Conservation (phyloP, 2,113 vertebrate species). For the Buteo buteo region DNA sequence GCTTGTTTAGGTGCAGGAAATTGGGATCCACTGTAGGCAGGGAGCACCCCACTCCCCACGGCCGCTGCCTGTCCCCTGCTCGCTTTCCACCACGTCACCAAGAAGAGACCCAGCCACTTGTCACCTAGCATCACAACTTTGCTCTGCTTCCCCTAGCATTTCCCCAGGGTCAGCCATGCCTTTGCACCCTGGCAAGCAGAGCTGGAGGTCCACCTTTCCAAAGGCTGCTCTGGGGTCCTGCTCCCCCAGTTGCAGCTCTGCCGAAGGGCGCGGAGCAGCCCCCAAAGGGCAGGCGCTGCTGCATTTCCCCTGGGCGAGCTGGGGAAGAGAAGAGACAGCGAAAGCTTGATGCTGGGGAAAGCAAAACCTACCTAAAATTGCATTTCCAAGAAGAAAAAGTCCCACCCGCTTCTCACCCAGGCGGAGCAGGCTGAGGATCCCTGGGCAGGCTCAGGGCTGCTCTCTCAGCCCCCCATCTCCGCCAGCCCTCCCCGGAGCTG, state of each 20-base stretch:
- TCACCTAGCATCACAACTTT: background rate
- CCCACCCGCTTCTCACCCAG: background rate
- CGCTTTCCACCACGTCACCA: background rate
- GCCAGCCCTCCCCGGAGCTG: background rate
- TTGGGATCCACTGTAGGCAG: background rate
- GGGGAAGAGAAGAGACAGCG: background rate
- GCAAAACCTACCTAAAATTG: background rate
- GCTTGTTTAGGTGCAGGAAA: background rate
- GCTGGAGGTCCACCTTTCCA: background rate
- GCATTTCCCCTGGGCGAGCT: fast-evolving
- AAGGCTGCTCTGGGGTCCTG: background rate
- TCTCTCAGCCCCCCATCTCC: background rate
- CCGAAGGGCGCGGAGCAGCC: background rate
- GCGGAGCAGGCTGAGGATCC: background rate
- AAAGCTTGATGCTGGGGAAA: too few relatives aligned
- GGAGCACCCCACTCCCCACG: background rate
- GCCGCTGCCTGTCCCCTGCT: background rate
- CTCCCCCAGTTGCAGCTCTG: background rate
- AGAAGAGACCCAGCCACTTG: background rate
- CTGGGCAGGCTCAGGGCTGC: background rate
- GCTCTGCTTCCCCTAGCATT: background rate
- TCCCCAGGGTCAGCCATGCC: fast-evolving
- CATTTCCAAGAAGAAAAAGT: background rate
- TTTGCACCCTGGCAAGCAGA: background rate
- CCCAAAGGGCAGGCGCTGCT: background rate